Evolutionary conservation across 2,797 vertebrate species (phyloP).

Genomic region (Vultur gryphus): DNA sequence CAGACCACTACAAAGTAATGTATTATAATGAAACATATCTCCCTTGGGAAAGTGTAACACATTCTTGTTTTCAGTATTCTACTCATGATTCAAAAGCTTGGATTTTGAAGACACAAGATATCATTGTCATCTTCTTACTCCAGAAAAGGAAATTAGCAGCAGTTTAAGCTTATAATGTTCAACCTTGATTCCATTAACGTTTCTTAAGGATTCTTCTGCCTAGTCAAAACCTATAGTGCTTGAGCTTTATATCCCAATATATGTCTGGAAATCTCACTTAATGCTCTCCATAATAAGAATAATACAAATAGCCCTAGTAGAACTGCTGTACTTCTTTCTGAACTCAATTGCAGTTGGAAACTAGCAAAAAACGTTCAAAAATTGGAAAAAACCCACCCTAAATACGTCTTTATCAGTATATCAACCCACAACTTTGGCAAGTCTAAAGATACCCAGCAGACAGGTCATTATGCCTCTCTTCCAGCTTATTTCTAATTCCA

Average conservation of each 20-base stretch:
- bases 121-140: background rate
- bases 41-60: background rate
- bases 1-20: background rate
- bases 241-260: background rate
- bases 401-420: background rate
- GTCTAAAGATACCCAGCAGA: background rate
- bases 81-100: background rate
- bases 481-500: background rate
- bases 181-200: background rate
- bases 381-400: background rate
- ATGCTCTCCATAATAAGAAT: background rate
- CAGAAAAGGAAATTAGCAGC: background rate
- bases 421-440: background rate
- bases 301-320: background rate
- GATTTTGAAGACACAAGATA: background rate
- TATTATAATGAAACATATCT: background rate
- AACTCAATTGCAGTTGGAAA: background rate
- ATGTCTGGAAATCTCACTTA: background rate
- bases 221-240: background rate
- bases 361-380: background rate
- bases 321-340: background rate
- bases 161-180: background rate
- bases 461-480: background rate
- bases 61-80: background rate
- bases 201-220: background rate